Conservation (phyloP, 2,888 invertebrate species). For the Eupithecia pulchellata region DNA sequence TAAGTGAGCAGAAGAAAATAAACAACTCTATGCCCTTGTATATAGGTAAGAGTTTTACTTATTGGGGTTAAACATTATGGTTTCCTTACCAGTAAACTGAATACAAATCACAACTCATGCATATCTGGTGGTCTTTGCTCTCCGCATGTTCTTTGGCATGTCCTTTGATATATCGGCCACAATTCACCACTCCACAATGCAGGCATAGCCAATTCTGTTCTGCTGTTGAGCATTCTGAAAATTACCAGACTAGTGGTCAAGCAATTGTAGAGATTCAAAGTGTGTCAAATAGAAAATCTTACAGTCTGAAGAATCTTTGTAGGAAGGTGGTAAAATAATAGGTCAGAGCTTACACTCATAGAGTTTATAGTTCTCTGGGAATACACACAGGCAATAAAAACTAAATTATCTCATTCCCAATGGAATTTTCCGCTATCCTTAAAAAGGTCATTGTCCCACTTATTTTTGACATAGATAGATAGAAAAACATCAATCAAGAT, state of each 20-base stretch:
- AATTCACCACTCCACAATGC: constrained; percentile 89
- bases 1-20: not conserved
- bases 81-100: constrained; percentile 90
- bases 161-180: constrained; percentile 91
- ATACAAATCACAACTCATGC: constrained; percentile 90
- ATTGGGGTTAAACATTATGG: not conserved
- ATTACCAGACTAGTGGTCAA: not conserved
- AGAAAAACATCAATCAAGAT: constrained; percentile 20
- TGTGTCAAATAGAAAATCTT: not conserved
- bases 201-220: constrained; percentile 92
- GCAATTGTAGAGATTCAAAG: not conserved
- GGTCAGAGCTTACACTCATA: too few relatives aligned
- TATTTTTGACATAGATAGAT: not conserved
- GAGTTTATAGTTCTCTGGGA: not conserved
- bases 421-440: constrained; percentile 14
- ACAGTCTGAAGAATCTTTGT: not conserved
- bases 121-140: constrained; percentile 87
- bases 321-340: not conserved
- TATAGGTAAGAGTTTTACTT: not conserved
- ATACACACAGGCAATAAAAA: not conserved
- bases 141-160: constrained; percentile 91
- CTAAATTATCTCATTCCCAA: not conserved
- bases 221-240: constrained; percentile 85
- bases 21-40: not conserved
- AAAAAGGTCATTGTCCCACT: constrained; percentile 3